A percentile compares a stretch with the other conserved stretches of the same genome.
These are phyloP conservation scores for Todiramphus saurophagus DNA, from an alignment of 2,113 vertebrate species.

Conservation along the genomic window DNA sequence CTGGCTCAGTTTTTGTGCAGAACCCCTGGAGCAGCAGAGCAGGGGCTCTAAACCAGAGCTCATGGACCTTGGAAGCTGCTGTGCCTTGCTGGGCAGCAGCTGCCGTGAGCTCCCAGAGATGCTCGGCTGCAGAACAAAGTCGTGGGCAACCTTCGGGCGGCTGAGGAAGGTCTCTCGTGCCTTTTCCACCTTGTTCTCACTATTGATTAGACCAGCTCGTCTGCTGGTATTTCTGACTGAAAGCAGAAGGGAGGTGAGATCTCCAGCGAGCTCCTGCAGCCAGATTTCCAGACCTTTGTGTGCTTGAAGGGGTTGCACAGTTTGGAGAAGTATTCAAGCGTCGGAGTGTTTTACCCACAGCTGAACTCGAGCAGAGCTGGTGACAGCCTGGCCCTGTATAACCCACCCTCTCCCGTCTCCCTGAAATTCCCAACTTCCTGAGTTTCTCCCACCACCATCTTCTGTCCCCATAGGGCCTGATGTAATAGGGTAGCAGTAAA, in stretches of 20 bases:
- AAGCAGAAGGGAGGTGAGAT: neutral
- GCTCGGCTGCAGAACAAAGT: too few species aligned
- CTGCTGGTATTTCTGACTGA: neutral
- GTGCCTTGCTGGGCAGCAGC: neutral
- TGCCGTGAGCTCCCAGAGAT: neutral
- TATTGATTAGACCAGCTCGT: rapidly evolving
- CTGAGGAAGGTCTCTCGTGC: neutral
- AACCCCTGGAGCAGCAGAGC: neutral
- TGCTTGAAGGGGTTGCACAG: neutral
- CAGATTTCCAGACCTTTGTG: neutral
- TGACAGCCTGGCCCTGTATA: neutral
- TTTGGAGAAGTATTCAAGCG: neutral
- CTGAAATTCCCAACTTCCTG: constrained; percentile 34
- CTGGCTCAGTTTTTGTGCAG: neutral
- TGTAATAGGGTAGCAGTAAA: constrained; percentile 65
- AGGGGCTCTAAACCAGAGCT: neutral
- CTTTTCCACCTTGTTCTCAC: neutral
- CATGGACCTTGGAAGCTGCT: neutral
- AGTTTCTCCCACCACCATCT: neutral
- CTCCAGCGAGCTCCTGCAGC: neutral
- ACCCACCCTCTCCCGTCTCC: neutral
- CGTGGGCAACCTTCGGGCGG: neutral
- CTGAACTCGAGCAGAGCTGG: neutral
- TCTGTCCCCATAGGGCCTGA: constrained; percentile 17
- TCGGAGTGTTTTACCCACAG: neutral